Percentiles rank a stretch among this genome's conserved stretches.
Conservation (phyloP, 2,113 vertebrate genomes). For the Onychostruthus taczanowskii region DNA sequence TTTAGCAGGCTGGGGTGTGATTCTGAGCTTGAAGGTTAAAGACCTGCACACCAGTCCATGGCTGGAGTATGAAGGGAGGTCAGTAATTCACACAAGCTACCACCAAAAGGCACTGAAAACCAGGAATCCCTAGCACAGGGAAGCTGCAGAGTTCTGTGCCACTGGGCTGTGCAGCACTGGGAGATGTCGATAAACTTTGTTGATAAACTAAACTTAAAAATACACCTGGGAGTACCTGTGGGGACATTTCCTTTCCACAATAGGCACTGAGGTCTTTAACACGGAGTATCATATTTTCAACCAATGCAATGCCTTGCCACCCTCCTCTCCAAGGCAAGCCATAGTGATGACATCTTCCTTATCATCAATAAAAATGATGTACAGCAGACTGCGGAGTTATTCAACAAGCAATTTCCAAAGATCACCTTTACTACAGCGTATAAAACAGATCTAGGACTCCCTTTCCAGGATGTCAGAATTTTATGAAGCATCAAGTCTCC, state of each 20-base stretch:
- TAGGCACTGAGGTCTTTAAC: conserved; percentile 36
- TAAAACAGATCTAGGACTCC: conserved; percentile 67
- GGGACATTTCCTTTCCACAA: conserved; percentile 50
- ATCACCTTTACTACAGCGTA: conserved; percentile 62
- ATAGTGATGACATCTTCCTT: conserved; percentile 59
- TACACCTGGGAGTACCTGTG: neutral
- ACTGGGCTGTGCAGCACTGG: neutral
- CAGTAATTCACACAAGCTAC: conserved; percentile 39
- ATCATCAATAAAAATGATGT: conserved; percentile 63
- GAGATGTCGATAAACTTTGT: conserved; percentile 42
- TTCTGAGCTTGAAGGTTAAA: conserved; percentile 51
- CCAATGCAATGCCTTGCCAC: neutral
- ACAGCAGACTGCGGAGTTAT: conserved; percentile 35
- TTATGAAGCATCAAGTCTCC: conserved; percentile 43
- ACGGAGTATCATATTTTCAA: neutral
- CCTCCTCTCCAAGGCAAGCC: neutral
- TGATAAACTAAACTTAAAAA: neutral
- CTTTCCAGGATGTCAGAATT: conserved; percentile 56
- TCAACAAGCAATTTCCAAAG: conserved; percentile 67
- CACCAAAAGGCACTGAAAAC: conserved; percentile 28
- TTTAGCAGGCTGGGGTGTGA: conserved; percentile 19
- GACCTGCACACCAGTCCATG: neutral
- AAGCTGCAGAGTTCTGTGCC: conserved; percentile 9
- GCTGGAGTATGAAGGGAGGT: neutral
- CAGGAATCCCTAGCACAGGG: neutral